These are phyloP conservation scores for Colius striatus DNA, from an alignment of 2,113 vertebrate genomes.

Conservation along the genomic window DNA sequence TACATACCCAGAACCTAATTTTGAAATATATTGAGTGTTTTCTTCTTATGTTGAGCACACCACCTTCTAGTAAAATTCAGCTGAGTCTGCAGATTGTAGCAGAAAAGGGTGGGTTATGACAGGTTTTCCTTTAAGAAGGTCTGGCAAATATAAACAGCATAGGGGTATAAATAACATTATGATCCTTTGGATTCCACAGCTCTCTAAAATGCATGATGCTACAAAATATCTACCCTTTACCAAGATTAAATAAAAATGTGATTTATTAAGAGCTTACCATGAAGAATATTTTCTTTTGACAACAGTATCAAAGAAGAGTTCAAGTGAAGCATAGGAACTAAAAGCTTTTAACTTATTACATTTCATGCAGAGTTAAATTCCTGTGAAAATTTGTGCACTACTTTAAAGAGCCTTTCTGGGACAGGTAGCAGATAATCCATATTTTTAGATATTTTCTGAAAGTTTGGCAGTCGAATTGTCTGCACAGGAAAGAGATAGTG, in stretches of 20 bases:
- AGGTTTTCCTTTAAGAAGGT: neutral
- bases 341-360: neutral
- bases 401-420: neutral
- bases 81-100: neutral
- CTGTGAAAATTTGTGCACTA: neutral
- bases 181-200: neutral
- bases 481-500: neutral
- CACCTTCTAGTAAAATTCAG: neutral
- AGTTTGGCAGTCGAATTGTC: neutral
- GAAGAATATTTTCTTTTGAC: neutral
- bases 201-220: neutral
- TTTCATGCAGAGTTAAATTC: neutral
- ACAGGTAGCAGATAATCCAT: neutral
- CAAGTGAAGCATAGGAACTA: neutral
- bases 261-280: neutral
- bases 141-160: neutral
- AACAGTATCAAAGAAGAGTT: neutral
- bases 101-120: neutral
- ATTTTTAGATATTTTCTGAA: neutral
- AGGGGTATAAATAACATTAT: neutral
- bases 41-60: neutral
- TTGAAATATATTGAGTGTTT: slow-evolving; percentile 6
- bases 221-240: neutral
- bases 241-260: neutral
- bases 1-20: neutral